These are phyloP conservation scores for Notospermus geniculatus DNA, from an alignment of 1,140 invertebrate genomes.

Conservation along the genomic window DNA sequence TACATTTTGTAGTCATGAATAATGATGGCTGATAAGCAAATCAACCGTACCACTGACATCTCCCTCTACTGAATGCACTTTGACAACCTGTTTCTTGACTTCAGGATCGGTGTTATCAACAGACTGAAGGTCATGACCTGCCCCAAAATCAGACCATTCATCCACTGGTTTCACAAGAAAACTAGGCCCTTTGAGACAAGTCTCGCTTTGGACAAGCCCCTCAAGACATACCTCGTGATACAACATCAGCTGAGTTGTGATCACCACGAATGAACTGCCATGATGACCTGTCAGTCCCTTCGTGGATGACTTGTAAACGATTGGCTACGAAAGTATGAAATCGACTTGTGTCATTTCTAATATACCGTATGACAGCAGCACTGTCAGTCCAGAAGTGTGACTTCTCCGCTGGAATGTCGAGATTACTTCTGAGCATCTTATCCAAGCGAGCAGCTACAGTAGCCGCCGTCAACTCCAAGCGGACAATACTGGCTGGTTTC, in stretches of 20 bases:
- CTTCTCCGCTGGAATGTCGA: neutral
- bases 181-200: too few species aligned
- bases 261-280: conserved; percentile 3
- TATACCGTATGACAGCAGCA: conserved; percentile 14
- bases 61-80: too few species aligned
- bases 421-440: conserved; percentile 7
- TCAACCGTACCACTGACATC: too few species aligned
- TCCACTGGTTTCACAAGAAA: too few species aligned
- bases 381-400: conserved; percentile 15
- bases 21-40: too few species aligned
- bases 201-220: too few species aligned
- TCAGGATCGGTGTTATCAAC: too few species aligned
- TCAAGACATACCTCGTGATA: conserved; percentile 3
- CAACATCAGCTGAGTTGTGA: neutral
- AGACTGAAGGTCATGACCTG: too few species aligned
- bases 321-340: conserved; percentile 11
- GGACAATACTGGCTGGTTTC: conserved; percentile 7
- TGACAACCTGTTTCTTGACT: too few species aligned
- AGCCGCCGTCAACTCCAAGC: conserved; percentile 17
- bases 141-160: too few species aligned
- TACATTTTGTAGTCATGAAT: too few species aligned
- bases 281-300: neutral
- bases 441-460: neutral
- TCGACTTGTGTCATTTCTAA: conserved; percentile 3
- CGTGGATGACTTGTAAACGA: conserved; percentile 1